Evolutionary conservation across 1,140 invertebrate species (phyloP).

Genomic region (Mizuhopecten yessoensis): DNA sequence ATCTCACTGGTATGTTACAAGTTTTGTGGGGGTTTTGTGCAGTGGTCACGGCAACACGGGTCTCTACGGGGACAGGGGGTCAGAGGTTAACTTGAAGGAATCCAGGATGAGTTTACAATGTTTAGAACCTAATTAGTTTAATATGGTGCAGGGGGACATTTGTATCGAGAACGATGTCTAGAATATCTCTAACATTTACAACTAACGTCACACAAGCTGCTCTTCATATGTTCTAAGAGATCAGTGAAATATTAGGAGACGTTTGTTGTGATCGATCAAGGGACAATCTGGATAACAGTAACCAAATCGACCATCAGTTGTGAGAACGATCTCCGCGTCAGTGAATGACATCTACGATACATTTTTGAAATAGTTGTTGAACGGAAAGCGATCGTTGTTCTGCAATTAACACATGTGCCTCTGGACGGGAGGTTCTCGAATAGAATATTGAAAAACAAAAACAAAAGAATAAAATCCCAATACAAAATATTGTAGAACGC

Average conservation of each 20-base stretch:
- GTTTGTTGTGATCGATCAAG: constrained; percentile 10
- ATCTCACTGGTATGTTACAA: background rate
- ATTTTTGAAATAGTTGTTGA: no score
- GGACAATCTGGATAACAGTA: background rate
- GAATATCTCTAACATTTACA: background rate
- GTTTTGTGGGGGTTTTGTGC: background rate
- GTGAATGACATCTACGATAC: no score
- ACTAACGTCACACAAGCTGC: background rate
- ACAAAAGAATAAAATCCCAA: no score
- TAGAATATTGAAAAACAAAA: no score
- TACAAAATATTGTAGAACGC: no score
- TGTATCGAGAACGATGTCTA: background rate
- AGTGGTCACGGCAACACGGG: background rate
- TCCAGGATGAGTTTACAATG: background rate
- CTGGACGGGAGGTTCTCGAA: no score
- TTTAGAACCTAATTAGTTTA: background rate
- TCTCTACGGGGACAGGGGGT: background rate
- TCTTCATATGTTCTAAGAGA: background rate
- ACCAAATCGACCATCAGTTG: background rate
- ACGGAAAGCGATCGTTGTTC: no score
- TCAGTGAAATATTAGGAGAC: background rate
- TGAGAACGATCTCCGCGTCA: background rate
- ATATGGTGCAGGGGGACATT: background rate
- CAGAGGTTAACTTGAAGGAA: background rate
- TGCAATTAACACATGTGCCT: no score